A percentile compares a stretch with the other conserved stretches of the same genome.
Conservation (phyloP, 2,888 invertebrate species). For the Osmoderma eremita region DNA sequence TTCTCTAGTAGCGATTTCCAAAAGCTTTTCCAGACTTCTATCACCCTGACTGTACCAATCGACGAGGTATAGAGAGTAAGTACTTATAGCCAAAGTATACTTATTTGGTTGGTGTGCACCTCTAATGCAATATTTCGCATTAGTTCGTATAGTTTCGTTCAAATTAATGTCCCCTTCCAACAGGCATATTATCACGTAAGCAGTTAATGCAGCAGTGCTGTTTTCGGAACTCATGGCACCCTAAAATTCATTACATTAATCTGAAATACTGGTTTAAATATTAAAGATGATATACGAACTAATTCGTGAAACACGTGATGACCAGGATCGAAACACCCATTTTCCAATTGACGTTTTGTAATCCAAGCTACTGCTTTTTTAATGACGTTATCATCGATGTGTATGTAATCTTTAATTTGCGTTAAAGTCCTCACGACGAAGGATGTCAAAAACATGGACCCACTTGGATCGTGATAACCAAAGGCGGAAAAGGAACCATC, state of each 20-base stretch:
- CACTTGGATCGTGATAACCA: slow-evolving; percentile 71
- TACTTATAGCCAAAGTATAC: slow-evolving; percentile 67
- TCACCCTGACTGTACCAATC: slow-evolving; percentile 63
- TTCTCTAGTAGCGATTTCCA: slow-evolving; percentile 62
- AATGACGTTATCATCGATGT: slow-evolving; percentile 67
- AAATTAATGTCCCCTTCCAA: slow-evolving; percentile 68
- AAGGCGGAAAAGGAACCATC: slow-evolving; percentile 87
- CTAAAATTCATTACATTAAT: slow-evolving; percentile 23
- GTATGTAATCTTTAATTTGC: slow-evolving; percentile 68
- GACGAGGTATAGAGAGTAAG: slow-evolving; percentile 66
- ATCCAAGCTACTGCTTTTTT: slow-evolving; percentile 72
- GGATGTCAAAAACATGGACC: slow-evolving; percentile 82
- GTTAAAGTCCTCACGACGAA: slow-evolving; percentile 79
- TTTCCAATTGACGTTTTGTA: slow-evolving; percentile 74
- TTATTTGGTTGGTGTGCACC: slow-evolving; percentile 62
- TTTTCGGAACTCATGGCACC: slow-evolving; percentile 39
- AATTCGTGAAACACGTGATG: slow-evolving; percentile 74
- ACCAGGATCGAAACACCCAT: slow-evolving; percentile 77
- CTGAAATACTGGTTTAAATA: not conserved
- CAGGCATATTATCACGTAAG: slow-evolving; percentile 75
- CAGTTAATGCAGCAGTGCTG: slow-evolving; percentile 72
- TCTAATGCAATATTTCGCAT: slow-evolving; percentile 70
- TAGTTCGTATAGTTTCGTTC: slow-evolving; percentile 66
- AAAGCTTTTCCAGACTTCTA: slow-evolving; percentile 61
- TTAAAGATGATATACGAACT: slow-evolving; percentile 55